Conservation (phyloP, 2,113 vertebrate species). For the Calidris pygmaea region DNA sequence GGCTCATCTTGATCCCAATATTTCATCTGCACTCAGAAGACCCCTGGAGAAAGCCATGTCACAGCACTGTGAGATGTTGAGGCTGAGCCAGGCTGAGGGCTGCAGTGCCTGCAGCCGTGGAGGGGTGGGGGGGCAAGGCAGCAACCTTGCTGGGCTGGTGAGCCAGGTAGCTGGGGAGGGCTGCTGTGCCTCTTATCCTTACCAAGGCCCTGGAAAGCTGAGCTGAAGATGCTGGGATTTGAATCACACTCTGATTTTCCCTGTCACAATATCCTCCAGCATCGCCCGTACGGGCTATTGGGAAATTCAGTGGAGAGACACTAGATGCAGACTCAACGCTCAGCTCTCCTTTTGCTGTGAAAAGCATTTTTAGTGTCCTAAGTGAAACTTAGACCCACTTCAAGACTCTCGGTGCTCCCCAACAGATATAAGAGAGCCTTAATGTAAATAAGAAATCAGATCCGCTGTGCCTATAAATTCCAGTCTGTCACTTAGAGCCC, state of each 20-base stretch:
- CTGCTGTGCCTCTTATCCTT: neutral
- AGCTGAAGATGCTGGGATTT: neutral
- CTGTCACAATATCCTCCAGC: neutral
- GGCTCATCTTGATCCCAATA: neutral
- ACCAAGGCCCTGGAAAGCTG: neutral
- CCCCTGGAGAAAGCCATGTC: neutral
- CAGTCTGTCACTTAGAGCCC: neutral
- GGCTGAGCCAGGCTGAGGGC: neutral
- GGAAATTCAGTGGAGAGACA: neutral
- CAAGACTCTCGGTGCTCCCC: neutral
- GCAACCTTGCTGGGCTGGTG: neutral
- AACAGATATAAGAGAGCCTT: neutral
- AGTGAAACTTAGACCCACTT: neutral
- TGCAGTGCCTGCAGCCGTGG: neutral
- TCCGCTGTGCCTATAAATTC: neutral
- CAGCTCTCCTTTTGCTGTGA: neutral
- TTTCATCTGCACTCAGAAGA: slow-evolving; percentile 4
- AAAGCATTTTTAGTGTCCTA: neutral
- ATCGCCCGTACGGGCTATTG: rapidly evolving
- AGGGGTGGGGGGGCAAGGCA: too few relatives aligned
- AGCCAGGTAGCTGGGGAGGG: neutral
- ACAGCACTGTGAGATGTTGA: neutral
- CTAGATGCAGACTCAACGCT: rapidly evolving
- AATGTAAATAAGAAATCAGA: neutral
- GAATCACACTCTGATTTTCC: neutral